Evolutionary conservation across 2,888 invertebrate species (phyloP), one percentile per base, ranked within the genome.

Genomic region (Netelia virgata): DNA sequence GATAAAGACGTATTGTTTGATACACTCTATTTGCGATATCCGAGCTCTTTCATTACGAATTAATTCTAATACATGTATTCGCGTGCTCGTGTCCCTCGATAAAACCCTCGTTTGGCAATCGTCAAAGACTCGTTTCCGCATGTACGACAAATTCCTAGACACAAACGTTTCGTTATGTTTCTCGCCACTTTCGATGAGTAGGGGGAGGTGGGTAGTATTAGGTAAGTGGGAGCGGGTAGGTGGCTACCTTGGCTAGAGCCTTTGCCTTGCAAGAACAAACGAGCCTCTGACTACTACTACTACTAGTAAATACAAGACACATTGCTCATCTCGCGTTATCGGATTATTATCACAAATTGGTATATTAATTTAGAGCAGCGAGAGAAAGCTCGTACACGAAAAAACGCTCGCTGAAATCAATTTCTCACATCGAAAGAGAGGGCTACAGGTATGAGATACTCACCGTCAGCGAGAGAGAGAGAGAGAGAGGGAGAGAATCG

Each of bases 401-500:
- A 47, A 47, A 1, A 14, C 47, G 47, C 47, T 47, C 14, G 11
- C 14, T 14, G 57, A 57, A 16, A 57, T 57, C 8, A 57, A 36
- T 36, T 36, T 36, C 36, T 36, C 36, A 36, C 36, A 5, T 36
- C 6, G 36, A 36, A 36, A 36, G 36, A 36, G 36, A 36, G 36
- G 36, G 6, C 36, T 36, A 36, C 36, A 36, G 36, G 36, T 36
- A 36, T 36, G 36, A 36, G 79, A 87, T 83, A 88, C 93, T 93
- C 90, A 93, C 93, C 93, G 88, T 88, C 86, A 87, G 89, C 88
- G 89, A 89, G 88, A 87, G 88, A 82, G 78, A 84, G 68, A 59
- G 84, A 83, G 83, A 66, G 20, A 36, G 90, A 89, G 88, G 88
- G 88, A 81, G 79, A 83, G 66, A 59, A 84, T 36, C 36, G 36